phyloP scores from a whole-genome alignment of 2,113 vertebrate genomes.

The Lepus americanus region DNA sequence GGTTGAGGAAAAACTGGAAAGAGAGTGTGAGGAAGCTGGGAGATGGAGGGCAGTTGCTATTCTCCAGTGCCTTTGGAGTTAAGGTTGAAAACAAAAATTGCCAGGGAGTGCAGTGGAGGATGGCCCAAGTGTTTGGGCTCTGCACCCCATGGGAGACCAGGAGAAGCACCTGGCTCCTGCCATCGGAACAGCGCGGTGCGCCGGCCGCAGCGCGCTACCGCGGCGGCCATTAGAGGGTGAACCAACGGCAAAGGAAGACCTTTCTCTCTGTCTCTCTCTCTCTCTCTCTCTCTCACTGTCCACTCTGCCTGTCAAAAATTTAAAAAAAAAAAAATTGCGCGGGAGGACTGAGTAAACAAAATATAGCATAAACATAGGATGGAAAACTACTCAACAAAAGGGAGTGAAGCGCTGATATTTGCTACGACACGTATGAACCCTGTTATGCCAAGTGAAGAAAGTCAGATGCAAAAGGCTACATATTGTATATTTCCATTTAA shows the following conservation, averaged over 20 bases:
- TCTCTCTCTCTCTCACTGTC: no score
- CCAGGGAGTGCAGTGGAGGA: no score
- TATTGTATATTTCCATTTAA: background rate
- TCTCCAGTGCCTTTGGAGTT: background rate
- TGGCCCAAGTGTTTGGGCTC: no score
- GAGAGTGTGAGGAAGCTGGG: fast-evolving
- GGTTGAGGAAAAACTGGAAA: background rate
- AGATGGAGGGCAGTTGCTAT: background rate
- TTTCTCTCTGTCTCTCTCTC: no score
- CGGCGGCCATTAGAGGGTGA: no score
- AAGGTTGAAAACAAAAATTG: background rate
- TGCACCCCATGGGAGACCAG: no score
- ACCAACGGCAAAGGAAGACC: no score
- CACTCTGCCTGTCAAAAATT: no score
- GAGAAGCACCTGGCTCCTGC: no score
- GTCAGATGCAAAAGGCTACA: background rate
- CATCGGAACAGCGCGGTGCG: no score
- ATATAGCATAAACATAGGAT: background rate
- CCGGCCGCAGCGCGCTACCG: no score
- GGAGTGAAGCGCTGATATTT: background rate
- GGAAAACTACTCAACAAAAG: background rate
- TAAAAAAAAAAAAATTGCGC: background rate
- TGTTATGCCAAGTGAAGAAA: background rate
- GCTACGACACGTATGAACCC: background rate
- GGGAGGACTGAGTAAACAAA: background rate